Evolutionary conservation across 2,797 vertebrate genomes (phyloP), one percentile per base, ranked within the genome.

Genomic region (Cyprinodon diabolis): DNA sequence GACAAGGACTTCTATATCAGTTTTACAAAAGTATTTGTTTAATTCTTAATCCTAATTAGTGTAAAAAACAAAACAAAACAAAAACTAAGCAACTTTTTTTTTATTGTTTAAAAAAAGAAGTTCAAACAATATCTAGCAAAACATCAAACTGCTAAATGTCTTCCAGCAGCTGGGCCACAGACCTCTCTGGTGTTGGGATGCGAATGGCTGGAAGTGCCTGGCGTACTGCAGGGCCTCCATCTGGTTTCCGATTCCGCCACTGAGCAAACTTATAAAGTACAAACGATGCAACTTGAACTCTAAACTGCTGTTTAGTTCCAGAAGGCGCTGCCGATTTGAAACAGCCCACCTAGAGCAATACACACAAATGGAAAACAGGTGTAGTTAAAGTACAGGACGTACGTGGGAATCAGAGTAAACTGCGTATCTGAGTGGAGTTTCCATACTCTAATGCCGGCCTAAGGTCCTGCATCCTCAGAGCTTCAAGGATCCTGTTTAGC

Each of bases 241-340:
- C 90, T 97, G 96, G 87, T 96, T 97, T 84, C 90, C 47, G 0
- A 96, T 95, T 63, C 97, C 97, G 0, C 96, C 95, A 4, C 95
- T 94, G 52, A 97, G 94, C 74, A 97, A 94, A 66, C 95, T 95
- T 90, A 97, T 97, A 86, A 97, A 97, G 89, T 97, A 95, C 76
- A 97, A 91, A 62, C 96, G 95, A 84, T 97, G 96, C 77, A 97
- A 88, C 90, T 96, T 97, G 92, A 97, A 97, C 86, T 97, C 97
- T 90, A 97, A 90, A 69, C 95, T 96, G 90, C 97, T 97, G 93
- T 96, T 97, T 80, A 97, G 92, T 82, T 97, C 96, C 74, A 97
- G 87, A 66, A 97, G 95, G 66, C 95, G 95, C 91, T 97, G 96
- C 35, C 96, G 93, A 88, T 97, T 96, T 35, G 95, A 95, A 80